Conservation (phyloP, 2,888 invertebrate genomes). For the Gibbula magus region DNA sequence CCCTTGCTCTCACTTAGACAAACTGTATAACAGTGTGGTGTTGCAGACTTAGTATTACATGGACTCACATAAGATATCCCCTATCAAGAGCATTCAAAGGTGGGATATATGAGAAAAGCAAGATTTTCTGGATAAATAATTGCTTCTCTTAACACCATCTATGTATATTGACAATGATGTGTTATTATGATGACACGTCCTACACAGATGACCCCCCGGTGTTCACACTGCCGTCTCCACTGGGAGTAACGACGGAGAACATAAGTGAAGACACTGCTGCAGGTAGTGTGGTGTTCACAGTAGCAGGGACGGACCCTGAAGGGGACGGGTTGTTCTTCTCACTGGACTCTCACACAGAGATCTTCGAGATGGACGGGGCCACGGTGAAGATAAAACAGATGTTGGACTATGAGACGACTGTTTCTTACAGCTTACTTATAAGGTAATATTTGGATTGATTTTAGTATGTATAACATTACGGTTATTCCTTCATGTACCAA, state of each 20-base stretch:
- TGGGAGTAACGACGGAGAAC: background rate
- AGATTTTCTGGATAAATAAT: no score
- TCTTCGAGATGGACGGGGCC: background rate
- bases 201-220: background rate
- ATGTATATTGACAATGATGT: no score
- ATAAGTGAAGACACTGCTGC: background rate
- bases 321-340: slow-evolving; percentile 3
- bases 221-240: background rate
- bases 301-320: background rate
- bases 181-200: background rate
- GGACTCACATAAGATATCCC: no score
- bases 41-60: no score
- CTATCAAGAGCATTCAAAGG: no score
- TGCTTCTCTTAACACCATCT: no score
- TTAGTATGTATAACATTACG: no score
- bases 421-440: background rate
- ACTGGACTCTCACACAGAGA: background rate
- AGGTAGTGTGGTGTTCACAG: background rate
- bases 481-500: no score
- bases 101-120: no score
- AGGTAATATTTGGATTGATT: background rate
- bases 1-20: no score
- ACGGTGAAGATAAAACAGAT: background rate
- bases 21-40: no score
- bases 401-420: background rate